A percentile compares a stretch with the other conserved stretches of the same genome.
Evolutionary conservation across 2,113 vertebrate species (phyloP).

Genomic region (Onychorhynchus coronatus): DNA sequence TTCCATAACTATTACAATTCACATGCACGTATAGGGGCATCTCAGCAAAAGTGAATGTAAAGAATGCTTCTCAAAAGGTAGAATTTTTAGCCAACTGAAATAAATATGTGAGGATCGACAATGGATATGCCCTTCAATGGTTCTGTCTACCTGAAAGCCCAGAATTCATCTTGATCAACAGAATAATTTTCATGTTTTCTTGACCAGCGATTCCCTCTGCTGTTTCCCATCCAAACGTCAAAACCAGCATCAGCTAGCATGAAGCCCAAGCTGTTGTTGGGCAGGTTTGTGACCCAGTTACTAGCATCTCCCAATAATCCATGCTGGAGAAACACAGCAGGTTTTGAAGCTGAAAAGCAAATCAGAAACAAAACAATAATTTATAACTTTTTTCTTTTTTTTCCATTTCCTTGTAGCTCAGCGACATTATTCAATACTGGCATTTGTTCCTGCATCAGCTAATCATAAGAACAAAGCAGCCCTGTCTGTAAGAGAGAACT

Average conservation of each 20-base stretch:
- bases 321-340: slow-evolving; percentile 84
- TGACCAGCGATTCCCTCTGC: slow-evolving; percentile 87
- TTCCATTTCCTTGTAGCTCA: background rate
- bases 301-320: slow-evolving; percentile 84
- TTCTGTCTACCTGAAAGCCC: slow-evolving; percentile 83
- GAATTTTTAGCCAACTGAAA: background rate
- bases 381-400: background rate
- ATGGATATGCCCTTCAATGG: background rate
- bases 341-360: slow-evolving; percentile 65
- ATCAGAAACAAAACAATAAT: background rate
- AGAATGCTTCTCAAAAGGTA: background rate
- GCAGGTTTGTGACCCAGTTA: slow-evolving; percentile 85
- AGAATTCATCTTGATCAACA: slow-evolving; percentile 75
- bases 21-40: background rate
- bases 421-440: background rate
- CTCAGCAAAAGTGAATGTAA: background rate
- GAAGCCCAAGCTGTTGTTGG: slow-evolving; percentile 83
- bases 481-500: background rate
- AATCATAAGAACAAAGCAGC: background rate
- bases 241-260: slow-evolving; percentile 84
- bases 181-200: slow-evolving; percentile 74
- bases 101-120: background rate
- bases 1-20: background rate
- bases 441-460: background rate
- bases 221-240: slow-evolving; percentile 91